Base-by-base conservation (phyloP, 2,888 invertebrate species). In the Glaucopsyche alexis region DNA sequence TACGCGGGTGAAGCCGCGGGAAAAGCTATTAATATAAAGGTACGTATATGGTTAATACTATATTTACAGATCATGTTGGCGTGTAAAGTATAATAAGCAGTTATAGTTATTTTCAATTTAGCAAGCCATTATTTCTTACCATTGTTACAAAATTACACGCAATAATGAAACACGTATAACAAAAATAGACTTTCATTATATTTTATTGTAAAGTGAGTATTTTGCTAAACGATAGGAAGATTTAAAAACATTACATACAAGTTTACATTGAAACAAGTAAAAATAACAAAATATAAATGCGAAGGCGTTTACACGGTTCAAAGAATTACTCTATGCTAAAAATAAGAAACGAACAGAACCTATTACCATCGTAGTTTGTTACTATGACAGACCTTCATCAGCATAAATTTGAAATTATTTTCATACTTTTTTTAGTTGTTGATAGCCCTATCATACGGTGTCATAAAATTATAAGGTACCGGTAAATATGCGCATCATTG, bases 401-500 rank as follows among this genome's bases (percentile, higher is more conserved):
- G 60, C 60, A 38, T 60, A 60, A 60, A 60, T 29, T 29, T 38
- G 29, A 13, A 16, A 60, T 60, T 60, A 55, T 19, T 16, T 55
- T 19, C 11, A 47, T 13, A 0, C 29, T 60, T 60, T 55, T 60
- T 60, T 60, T 60, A 13, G 0, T 60, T 60, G 29, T 47, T 4
- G 69, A 14, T 49, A 69, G 69, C 49, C 69, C 69, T 69, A 69
- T 29, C 19, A 69, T 45, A 47, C 49, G 29, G 69, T 71, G 72
- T 66, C 52, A 52, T 49, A 47, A 71, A 72, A 72, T 72, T 72
- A 72, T 64, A 72, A 50, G 67, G 72, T 50, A 67, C 50, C 72
- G 66, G 72, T 67, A 52, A 72, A 72, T 72, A 72, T 52, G 72
- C 67, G 72, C 66, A 67, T 72, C 72, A 72, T 50, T 67, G 72